Base-by-base conservation (phyloP, 2,797 vertebrate genomes). In the Prunella strophiata region DNA sequence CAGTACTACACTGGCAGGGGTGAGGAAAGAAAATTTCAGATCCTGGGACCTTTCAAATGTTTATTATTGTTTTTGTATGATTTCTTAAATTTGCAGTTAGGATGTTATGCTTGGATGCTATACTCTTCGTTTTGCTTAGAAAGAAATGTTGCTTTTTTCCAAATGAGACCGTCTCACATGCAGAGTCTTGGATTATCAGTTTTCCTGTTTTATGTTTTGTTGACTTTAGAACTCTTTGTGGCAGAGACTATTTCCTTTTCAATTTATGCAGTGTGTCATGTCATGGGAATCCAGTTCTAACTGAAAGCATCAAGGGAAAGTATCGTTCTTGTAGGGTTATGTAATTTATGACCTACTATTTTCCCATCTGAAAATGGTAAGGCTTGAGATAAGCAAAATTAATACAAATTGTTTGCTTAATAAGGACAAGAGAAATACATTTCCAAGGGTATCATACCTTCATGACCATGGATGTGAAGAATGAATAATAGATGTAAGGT, bases 361-460 rank as follows among this genome's bases (percentile, higher is more conserved):
- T 94, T 94, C 59, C 47, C n/a, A 38, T 52, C 38, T 93, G 83
- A 73, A 89, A 93, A 71, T 48, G 6, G 42, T 55, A 79, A 81
- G 20, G 54, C 55, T 72, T 84, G 61, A 90, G 77, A 96, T 78
- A 94, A 92, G 79, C 43, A 80, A 77, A 82, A 76, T 94, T 95
- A 94, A 88, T 94, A 89, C 30, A 89, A 91, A 91, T 79, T 70
- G 52, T 93, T 93, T 95, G 32, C 54, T 88, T 95, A 94, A 89
- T 89, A 94, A 95, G 65, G 47, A 66, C 52, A 63, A 67, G 50
- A 62, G 30, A 65, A 84, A 78, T 73, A 27, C 19, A 72, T 94
- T 93, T 93, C 40, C 62, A 91, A 85, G 48, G 80, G 48, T 88
- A 78, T 58, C 27, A 52, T 91, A 70, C 38, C 43, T 91, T 79